Evolutionary conservation across 2,888 invertebrate genomes (phyloP), one percentile per base, ranked within the genome.

Genomic region (Chesias legatella): DNA sequence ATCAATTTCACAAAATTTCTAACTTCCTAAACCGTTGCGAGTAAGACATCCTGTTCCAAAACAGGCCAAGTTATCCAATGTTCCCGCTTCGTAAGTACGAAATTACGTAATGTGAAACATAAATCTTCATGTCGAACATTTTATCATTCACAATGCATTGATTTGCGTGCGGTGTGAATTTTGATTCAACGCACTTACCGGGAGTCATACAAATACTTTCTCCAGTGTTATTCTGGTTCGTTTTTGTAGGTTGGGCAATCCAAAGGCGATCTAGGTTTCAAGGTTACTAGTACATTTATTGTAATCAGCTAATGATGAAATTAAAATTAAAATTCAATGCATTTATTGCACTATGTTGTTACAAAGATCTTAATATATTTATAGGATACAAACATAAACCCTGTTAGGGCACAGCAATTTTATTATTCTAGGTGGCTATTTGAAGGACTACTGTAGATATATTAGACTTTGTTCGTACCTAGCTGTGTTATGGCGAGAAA

Each of bases 141-240:
- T 74, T 70, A 63, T 58, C 60, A 77, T 75, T 64, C 76, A 58
- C 51, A 51, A 52, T 48, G 37, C 37, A 30, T 33, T 24, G 13
- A 20, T 17, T 27, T 8, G 9, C 28, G 48, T 56, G 56, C 43
- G 33, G 43, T 46, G 35, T 44, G 34, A 43, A 43, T 35, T 41
- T 49, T 44, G 42, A 47, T 28, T 13, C 1, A 23, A 11, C 9
- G 2, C 17, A 9, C 3, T 13, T 31, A 33, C 27, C 36, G 22
- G 17, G 21, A 7, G 36, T 36, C 40, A 23, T 41, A 10, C 30
- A 17, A 42, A 47, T 42, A 43, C 47, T 43, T 42, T 47, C 42
- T 45, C 28, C 36, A 33, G 26, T 7, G 25, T 22, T 45, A 45
- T 45, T 45, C 45, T 36, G 45, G 36, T 10, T 38, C 20, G 33